Evolutionary conservation across 2,797 vertebrate genomes (phyloP), one percentile per base, ranked within the genome.

Genomic region (Nyctalus aviator): DNA sequence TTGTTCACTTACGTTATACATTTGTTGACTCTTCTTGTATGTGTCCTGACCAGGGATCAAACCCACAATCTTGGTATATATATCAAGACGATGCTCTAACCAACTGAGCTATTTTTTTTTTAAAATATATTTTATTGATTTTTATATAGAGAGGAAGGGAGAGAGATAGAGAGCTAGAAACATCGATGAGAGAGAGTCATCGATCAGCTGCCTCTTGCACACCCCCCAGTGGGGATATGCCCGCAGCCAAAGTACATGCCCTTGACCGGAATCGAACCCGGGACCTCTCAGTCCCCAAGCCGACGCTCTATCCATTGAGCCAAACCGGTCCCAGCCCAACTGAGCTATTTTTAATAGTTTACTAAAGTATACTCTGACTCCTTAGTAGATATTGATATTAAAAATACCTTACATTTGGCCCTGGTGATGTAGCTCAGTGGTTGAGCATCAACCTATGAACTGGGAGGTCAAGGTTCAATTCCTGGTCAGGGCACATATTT

Each of bases 301-400:
- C n/a, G n/a, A n/a, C n/a, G n/a, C n/a, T n/a, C n/a, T n/a, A n/a
- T n/a, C n/a, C n/a, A n/a, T n/a, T n/a, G n/a, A n/a, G n/a, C n/a
- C n/a, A n/a, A n/a, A n/a, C n/a, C n/a, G n/a, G n/a, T n/a, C n/a
- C n/a, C n/a, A n/a, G n/a, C n/a, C 13, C 57, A n/a, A 18, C 6
- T 17, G 14, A 64, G 62, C 30, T n/a, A 46, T 25, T 94, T 84
- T 90, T 59, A 25, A 37, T 88, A 79, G 53, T 71, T 90, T 85
- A 77, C 44, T 84, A 4, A 97, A 83, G 69, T 93, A 71, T 64
- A 18, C 20, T 83, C 57, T 79, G 79, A 57, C 15, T 71, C 12
- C 30, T 93, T 46, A 71, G n/a, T 84, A 68, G 37, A 79, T 92
- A 41, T 1, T 84, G 69, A 77, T 87, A 41, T 48, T 91, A 83